These are phyloP conservation scores for Branchipolynoe longqiensis DNA, from an alignment of 2,888 invertebrate species.

Conservation along the genomic window DNA sequence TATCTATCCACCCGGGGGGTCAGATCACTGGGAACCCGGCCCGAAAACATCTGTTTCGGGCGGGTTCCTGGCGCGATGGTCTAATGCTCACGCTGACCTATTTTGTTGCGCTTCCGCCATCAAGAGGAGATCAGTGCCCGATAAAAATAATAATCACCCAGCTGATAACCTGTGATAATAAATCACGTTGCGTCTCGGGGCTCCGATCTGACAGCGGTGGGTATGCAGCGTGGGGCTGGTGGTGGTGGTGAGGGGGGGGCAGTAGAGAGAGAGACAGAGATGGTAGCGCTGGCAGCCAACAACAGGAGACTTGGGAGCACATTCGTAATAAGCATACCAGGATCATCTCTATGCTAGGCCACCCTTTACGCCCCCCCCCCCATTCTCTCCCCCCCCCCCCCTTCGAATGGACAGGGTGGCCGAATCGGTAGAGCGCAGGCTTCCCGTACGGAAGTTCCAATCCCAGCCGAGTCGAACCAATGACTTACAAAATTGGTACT, in stretches of 20 bases:
- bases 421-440: too few relatives aligned
- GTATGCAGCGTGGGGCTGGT: neutral
- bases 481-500: too few relatives aligned
- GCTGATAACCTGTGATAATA: conserved; percentile 23
- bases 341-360: too few relatives aligned
- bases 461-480: too few relatives aligned
- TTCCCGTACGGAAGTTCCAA: too few relatives aligned
- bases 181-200: conserved; percentile 10
- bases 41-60: conserved; percentile 39
- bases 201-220: conserved; percentile 8
- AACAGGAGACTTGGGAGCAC: too few relatives aligned
- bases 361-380: too few relatives aligned
- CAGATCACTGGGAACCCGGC: neutral
- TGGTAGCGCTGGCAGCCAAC: too few relatives aligned
- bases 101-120: conserved; percentile 47
- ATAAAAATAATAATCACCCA: conserved; percentile 45
- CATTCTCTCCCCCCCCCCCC: too few relatives aligned
- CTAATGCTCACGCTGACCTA: conserved; percentile 52
- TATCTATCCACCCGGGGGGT: conserved; percentile 12
- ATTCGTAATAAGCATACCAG: too few relatives aligned
- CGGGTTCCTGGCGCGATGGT: neutral
- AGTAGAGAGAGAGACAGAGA: neutral
- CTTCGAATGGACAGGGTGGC: too few relatives aligned
- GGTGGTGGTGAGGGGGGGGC: neutral
- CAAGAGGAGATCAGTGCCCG: conserved; percentile 38